phyloP scores from a whole-genome alignment of 2,113 vertebrate genomes.

The Deroptyus accipitrinus region DNA sequence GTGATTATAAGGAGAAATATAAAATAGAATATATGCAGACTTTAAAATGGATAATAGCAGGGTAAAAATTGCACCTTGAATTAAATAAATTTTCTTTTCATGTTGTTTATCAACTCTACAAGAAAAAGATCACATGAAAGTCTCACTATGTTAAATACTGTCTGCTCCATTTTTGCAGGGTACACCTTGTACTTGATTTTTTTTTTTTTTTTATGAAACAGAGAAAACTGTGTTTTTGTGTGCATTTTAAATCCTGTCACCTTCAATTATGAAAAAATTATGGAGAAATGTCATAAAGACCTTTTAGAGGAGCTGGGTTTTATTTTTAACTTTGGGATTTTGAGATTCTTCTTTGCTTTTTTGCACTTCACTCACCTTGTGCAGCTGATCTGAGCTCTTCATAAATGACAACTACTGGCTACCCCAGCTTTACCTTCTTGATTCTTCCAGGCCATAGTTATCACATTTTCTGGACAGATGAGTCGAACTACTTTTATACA shows the following conservation, averaged over 20 bases:
- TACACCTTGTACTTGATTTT: background rate
- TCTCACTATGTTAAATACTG: background rate
- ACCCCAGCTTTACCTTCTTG: background rate
- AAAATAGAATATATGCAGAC: background rate
- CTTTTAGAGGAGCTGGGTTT: accelerated
- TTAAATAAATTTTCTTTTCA: background rate
- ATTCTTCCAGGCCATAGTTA: background rate
- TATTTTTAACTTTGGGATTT: background rate
- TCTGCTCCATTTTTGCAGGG: background rate
- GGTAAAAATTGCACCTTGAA: background rate
- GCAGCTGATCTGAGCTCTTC: background rate
- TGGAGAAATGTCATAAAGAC: background rate
- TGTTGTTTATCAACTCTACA: background rate
- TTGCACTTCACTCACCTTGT: background rate
- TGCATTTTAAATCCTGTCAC: background rate
- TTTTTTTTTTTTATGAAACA: background rate
- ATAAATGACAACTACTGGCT: background rate
- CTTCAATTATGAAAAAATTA: background rate
- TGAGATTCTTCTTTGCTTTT: background rate
- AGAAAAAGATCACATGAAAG: background rate
- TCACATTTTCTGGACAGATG: background rate
- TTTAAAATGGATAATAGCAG: background rate
- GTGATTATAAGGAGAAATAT: background rate
- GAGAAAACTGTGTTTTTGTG: background rate
- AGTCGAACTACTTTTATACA: background rate